These are phyloP conservation scores for Pseudorhiza aurosa DNA, from an alignment of 30 jellyfish, hydroid and myxozoan genomes.

Conservation along the genomic window DNA sequence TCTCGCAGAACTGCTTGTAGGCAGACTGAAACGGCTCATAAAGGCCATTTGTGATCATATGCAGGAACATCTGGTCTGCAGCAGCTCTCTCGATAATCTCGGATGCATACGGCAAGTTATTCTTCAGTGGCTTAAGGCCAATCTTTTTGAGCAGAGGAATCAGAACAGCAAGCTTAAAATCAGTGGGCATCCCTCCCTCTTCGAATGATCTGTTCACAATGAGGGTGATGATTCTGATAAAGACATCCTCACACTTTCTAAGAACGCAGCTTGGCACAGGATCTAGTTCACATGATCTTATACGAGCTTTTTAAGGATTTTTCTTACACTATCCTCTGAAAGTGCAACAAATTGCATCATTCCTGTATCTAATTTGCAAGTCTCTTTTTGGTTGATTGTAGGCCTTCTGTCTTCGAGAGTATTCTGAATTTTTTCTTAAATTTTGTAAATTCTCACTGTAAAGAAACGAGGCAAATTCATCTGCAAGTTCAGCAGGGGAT, in stretches of 20 bases:
- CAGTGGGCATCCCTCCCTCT: slow-evolving; percentile 23
- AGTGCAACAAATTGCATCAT: slow-evolving; percentile 31
- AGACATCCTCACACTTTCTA: slow-evolving; percentile 8
- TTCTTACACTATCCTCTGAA: slow-evolving; percentile 31
- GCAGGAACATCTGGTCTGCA: slow-evolving; percentile 46
- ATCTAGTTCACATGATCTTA: slow-evolving; percentile 37
- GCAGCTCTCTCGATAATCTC: slow-evolving; percentile 54
- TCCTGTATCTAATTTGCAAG: slow-evolving; percentile 56
- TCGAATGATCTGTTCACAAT: slow-evolving; percentile 15
- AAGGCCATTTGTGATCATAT: slow-evolving; percentile 29
- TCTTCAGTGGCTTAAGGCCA: slow-evolving; percentile 47
- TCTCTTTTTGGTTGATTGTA: slow-evolving; percentile 39
- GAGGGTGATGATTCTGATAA: slow-evolving; percentile 9
- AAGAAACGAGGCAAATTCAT: no score
- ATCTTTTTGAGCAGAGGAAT: slow-evolving; percentile 39
- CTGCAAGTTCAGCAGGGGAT: no score
- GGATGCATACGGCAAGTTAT: slow-evolving; percentile 60
- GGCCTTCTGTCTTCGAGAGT: slow-evolving; percentile 3
- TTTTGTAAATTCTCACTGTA: not conserved
- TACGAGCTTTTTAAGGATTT: slow-evolving; percentile 16
- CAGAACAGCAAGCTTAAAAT: slow-evolving; percentile 3
- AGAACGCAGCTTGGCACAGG: slow-evolving; percentile 51
- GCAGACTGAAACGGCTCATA: slow-evolving; percentile 59
- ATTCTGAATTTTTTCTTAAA: not conserved
- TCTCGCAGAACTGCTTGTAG: slow-evolving; percentile 60